These are phyloP conservation scores for Mormyrus proboscirostris DNA, from an alignment of 2,797 vertebrate species.

Conservation along the genomic window DNA sequence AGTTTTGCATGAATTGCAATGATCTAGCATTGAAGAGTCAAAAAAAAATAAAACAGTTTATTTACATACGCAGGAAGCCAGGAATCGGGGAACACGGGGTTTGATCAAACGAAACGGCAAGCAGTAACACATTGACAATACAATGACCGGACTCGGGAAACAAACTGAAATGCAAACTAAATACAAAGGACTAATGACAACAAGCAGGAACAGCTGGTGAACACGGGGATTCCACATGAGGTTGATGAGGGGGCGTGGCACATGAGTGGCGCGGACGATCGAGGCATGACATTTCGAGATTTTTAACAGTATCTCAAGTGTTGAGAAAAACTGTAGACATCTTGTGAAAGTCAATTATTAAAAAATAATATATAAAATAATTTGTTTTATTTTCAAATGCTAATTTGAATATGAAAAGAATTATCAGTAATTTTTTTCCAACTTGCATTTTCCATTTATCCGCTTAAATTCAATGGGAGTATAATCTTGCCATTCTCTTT, in stretches of 20 bases:
- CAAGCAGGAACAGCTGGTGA: no score
- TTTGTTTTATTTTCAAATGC: neutral
- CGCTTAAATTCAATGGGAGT: neutral
- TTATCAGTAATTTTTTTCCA: neutral
- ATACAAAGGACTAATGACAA: no score
- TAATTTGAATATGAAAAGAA: neutral
- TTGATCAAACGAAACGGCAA: no score
- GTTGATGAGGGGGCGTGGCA: no score
- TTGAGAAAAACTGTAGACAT: neutral
- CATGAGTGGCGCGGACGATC: no score
- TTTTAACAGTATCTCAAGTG: neutral
- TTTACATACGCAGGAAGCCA: neutral
- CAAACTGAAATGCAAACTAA: no score
- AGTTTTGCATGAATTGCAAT: neutral
- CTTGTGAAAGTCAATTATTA: neutral
- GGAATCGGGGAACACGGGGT: no score
- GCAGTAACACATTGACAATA: no score
- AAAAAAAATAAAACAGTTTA: neutral
- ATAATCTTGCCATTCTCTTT: neutral
- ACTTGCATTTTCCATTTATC: neutral
- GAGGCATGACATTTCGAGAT: neutral
- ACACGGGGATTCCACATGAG: no score
- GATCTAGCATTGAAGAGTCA: neutral
- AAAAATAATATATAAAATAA: neutral
- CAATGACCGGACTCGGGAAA: no score